Conservation (phyloP, 2,113 vertebrate species). For the Tiliqua scincoides region DNA sequence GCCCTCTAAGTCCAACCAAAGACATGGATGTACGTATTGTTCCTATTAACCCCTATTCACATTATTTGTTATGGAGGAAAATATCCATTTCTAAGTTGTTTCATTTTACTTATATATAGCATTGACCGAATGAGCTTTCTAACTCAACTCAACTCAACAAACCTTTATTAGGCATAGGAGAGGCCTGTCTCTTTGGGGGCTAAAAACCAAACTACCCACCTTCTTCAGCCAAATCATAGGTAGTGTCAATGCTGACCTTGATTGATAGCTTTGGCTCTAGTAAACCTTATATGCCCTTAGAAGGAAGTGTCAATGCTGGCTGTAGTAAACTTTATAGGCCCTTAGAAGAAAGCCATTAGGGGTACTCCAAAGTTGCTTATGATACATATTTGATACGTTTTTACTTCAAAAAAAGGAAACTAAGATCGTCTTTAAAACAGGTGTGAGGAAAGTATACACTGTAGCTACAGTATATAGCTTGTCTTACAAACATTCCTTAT, state of each 20-base stretch:
- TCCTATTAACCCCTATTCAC: too few relatives aligned
- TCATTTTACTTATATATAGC: too few relatives aligned
- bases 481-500: slow-evolving; percentile 6
- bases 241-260: neutral
- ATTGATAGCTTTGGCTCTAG: neutral
- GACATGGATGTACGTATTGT: too few relatives aligned
- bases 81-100: too few relatives aligned
- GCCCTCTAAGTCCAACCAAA: too few relatives aligned
- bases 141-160: too few relatives aligned
- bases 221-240: neutral
- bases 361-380: neutral
- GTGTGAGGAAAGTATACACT: neutral
- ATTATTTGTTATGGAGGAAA: too few relatives aligned
- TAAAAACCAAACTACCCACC: neutral
- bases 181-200: too few relatives aligned
- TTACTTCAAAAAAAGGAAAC: neutral
- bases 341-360: neutral
- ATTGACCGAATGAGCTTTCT: neutral
- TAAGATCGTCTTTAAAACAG: slow-evolving; percentile 8
- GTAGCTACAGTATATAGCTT: neutral
- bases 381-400: neutral
- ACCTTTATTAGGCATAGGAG: too few relatives aligned
- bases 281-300: neutral
- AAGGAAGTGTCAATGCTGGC: neutral
- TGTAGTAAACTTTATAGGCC: neutral